Conservation (phyloP, 2,113 vertebrate species). For the Turnix velox region DNA sequence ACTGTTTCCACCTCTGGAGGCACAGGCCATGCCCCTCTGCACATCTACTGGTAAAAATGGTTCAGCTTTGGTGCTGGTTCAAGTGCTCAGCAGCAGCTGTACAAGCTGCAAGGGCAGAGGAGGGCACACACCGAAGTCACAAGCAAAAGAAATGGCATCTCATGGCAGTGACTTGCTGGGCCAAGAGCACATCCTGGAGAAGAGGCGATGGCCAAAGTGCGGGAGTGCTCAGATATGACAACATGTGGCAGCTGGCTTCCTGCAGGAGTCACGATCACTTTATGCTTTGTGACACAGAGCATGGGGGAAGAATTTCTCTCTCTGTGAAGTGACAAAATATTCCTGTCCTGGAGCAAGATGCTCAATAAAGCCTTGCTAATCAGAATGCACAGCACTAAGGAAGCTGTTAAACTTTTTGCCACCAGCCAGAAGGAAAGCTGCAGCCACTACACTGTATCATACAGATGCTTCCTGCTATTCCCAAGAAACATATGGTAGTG, state of each 20-base stretch:
- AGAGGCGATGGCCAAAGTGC: not conserved
- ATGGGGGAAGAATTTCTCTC: not conserved
- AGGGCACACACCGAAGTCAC: accelerated
- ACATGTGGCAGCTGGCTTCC: not conserved
- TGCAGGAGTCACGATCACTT: not conserved
- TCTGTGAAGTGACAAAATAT: not conserved
- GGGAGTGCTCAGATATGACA: not conserved
- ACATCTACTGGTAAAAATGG: not conserved
- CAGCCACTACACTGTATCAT: no score
- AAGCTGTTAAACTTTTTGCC: not conserved
- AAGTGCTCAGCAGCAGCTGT: accelerated
- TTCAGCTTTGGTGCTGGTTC: accelerated
- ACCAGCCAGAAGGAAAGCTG: not conserved
- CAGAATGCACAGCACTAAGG: accelerated
- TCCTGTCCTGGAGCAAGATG: not conserved
- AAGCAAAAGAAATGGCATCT: accelerated
- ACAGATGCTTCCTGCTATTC: not conserved
- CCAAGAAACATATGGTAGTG: not conserved
- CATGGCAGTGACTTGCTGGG: accelerated
- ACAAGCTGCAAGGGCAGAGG: not conserved
- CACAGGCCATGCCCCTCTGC: accelerated
- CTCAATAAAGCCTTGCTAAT: not conserved
- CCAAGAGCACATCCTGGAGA: accelerated
- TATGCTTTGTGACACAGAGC: accelerated
- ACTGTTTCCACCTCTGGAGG: accelerated